These are phyloP conservation scores for Apogon talboti DNA, from an alignment of 2,797 vertebrate species.

Conservation along the genomic window DNA sequence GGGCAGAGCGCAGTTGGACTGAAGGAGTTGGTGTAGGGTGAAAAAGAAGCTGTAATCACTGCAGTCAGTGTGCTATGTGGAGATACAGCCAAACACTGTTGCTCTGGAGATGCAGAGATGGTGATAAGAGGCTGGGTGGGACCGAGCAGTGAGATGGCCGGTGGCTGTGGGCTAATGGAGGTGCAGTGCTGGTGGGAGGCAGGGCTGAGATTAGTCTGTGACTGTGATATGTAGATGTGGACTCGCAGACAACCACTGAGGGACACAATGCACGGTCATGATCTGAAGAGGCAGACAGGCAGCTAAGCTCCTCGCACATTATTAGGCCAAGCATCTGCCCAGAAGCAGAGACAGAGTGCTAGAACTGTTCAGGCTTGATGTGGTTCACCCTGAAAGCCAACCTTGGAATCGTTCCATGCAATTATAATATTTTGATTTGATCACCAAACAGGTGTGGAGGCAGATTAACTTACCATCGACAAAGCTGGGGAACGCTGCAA, in stretches of 20 bases:
- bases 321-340: constrained; percentile 43
- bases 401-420: constrained; percentile 30
- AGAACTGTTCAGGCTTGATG: constrained; percentile 5
- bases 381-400: constrained; percentile 10
- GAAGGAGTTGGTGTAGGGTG: constrained; percentile 1
- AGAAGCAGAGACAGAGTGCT: constrained; percentile 27
- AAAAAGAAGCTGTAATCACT: constrained; percentile 46
- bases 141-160: constrained; percentile 51
- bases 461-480: constrained; percentile 92
- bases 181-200: constrained; percentile 36
- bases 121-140: constrained; percentile 42
- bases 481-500: constrained; percentile 95
- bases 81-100: constrained; percentile 55
- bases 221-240: constrained; percentile 75
- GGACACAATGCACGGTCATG: constrained; percentile 58
- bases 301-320: constrained; percentile 45
- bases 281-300: constrained; percentile 52
- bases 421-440: constrained; percentile 57
- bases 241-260: constrained; percentile 61
- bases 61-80: constrained; percentile 16
- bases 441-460: constrained; percentile 43
- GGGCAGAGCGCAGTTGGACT: constrained; percentile 24
- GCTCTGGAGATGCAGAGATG: constrained; percentile 40
- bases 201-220: constrained; percentile 63
- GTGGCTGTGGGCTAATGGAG: constrained; percentile 50